Conservation (phyloP, 2,797 vertebrate species). For the Uromys caudimaculatus region DNA sequence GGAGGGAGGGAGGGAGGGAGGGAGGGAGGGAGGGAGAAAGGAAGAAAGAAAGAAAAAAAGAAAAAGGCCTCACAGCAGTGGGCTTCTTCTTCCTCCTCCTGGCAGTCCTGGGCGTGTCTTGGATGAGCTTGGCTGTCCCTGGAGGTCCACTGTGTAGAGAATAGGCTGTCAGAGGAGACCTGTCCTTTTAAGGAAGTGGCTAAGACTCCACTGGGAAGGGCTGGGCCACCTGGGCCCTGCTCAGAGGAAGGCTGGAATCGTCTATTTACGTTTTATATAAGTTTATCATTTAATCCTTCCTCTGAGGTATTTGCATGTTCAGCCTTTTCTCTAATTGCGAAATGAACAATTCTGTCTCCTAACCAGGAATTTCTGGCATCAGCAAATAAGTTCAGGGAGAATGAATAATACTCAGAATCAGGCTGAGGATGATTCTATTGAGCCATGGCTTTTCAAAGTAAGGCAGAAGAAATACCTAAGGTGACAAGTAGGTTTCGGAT, state of each 20-base stretch:
- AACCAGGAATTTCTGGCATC: conserved; percentile 53
- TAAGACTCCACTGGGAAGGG: background rate
- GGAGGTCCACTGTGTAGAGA: background rate
- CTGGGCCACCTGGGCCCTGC: conserved; percentile 25
- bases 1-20: no score
- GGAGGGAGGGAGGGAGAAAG: rapidly evolving
- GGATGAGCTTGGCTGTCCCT: background rate
- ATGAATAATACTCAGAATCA: conserved; percentile 40
- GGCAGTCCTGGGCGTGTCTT: background rate
- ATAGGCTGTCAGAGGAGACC: background rate
- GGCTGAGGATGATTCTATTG: conserved; percentile 11
- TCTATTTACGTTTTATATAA: conserved; percentile 38
- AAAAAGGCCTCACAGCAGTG: background rate
- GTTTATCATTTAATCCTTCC: conserved; percentile 50
- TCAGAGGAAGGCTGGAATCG: background rate
- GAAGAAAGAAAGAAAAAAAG: rapidly evolving
- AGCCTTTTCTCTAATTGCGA: conserved; percentile 67
- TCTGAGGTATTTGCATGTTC: conserved; percentile 50
- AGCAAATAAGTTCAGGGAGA: conserved; percentile 59
- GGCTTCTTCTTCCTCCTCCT: background rate
- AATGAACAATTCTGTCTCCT: conserved; percentile 52
- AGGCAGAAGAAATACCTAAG: conserved; percentile 3
- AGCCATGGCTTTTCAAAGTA: conserved; percentile 38
- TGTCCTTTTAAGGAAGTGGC: conserved; percentile 8
- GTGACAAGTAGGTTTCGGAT: conserved; percentile 33